Conservation (phyloP, 2,797 vertebrate genomes). For the Euthynnus affinis region DNA sequence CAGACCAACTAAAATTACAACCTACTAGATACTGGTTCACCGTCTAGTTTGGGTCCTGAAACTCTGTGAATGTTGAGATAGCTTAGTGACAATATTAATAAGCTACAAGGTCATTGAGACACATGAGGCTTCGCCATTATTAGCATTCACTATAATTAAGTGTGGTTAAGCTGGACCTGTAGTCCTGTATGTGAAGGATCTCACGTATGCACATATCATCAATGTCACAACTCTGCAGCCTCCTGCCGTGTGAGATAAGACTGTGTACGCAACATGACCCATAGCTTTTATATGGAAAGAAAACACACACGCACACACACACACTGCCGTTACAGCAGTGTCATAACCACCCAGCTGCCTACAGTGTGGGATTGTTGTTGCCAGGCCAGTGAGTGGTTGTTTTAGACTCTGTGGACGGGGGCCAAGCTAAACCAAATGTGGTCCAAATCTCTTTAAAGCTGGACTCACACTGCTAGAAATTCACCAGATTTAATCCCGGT, state of each 20-base stretch:
- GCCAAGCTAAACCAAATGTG: constrained; percentile 64
- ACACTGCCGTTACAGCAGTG: constrained; percentile 57
- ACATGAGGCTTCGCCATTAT: background rate
- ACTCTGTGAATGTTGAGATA: background rate
- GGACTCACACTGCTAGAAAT: constrained; percentile 40
- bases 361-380: constrained; percentile 70
- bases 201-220: constrained; percentile 66
- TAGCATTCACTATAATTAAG: background rate
- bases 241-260: constrained; percentile 66
- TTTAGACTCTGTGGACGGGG: constrained; percentile 44
- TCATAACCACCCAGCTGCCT: constrained; percentile 67
- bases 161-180: constrained; percentile 18
- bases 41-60: background rate
- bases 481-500: constrained; percentile 43
- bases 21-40: background rate
- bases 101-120: background rate
- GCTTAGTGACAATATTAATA: background rate
- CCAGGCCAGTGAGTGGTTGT: constrained; percentile 59
- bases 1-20: background rate
- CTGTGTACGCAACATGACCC: constrained; percentile 52
- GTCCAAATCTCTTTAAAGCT: constrained; percentile 62
- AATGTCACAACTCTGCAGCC: constrained; percentile 46
- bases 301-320: constrained; percentile 32
- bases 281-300: constrained; percentile 64
- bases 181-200: constrained; percentile 39